A percentile compares a stretch with the other conserved stretches of the same genome.
Evolutionary conservation across 2,888 invertebrate species (phyloP).

Genomic region (Actias luna): DNA sequence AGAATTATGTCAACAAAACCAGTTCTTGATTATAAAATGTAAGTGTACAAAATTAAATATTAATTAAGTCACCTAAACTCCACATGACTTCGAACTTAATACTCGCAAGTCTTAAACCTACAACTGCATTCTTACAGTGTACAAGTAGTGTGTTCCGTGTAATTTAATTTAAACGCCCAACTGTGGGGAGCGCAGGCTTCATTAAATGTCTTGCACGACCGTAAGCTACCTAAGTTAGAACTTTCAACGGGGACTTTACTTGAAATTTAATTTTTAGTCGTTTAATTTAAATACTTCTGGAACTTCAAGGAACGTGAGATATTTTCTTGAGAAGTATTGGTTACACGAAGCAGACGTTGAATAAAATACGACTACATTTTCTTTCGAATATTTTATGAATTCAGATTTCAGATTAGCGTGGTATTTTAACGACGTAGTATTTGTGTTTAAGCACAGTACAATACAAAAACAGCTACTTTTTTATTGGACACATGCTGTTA

Average conservation of each 20-base stretch:
- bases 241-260: slow-evolving; percentile 12
- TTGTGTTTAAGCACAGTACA: no score
- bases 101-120: slow-evolving; percentile 34
- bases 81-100: not conserved
- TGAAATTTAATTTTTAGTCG: slow-evolving; percentile 16
- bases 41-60: not conserved
- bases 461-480: no score
- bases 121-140: slow-evolving; percentile 37
- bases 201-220: slow-evolving; percentile 28
- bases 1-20: no score
- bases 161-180: slow-evolving; percentile 47
- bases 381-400: no score
- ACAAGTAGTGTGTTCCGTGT: slow-evolving; percentile 33
- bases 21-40: not conserved
- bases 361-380: not conserved
- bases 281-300: slow-evolving; percentile 12
- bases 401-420: no score
- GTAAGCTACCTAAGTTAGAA: slow-evolving; percentile 14
- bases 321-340: not conserved
- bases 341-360: not conserved
- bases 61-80: not conserved
- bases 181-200: slow-evolving; percentile 34
- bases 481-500: no score
- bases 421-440: no score
- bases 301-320: slow-evolving; percentile 4